Base-by-base conservation (phyloP, 2,888 invertebrate genomes). In the Hyppa rectilinea region DNA sequence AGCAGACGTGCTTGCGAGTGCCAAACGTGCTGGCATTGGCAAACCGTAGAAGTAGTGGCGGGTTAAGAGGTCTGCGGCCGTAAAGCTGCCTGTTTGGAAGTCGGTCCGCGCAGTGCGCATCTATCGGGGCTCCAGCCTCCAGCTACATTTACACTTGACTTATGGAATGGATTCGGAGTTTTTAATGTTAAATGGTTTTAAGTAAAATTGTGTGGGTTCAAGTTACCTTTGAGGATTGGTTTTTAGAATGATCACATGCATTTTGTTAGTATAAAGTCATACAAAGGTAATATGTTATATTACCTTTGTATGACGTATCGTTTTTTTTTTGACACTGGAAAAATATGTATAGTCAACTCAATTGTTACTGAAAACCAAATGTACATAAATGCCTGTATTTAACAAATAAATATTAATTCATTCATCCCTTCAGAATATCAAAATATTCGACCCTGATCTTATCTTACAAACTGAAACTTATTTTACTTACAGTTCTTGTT, bases 51-150 rank as follows among this genome's bases (percentile, higher is more conserved):
- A 87, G 89, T 91, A 92, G 92, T 92, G 94, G 92, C 92, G 89
- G 90, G 92, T 94, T 85, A 93, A 93, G 92, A 93, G 92, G 91
- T 85, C 85, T 84, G 87, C 86, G 82, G 86, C 90, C 88, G 89
- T 93, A 93, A 92, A 92, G 92, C 87, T 88, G 87, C 89, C 91
- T 93, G 89, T 89, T 95, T 95, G 91, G 86, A 83, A 95, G 93
- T 93, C 95, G 85, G 88, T 68, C 64, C 91, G 92, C 92, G 92
- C 56, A 64, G 45, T 78, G 60, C 53, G 68, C 66, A 78, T 84
- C 71, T 80, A 82, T 75, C 59, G 69, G 64, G 64, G 34, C 59
- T 60, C 29, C n/a, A 31, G 73, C 31, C 79, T 58, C 73, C 62
- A 50, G 67, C 38, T 36, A 68, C 83, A 73, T 82, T 64, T 79